A percentile compares a stretch with the other conserved stretches of the same genome.
Evolutionary conservation across 1,140 invertebrate genomes (phyloP).

Genomic region (Trichonephila clavipes): DNA sequence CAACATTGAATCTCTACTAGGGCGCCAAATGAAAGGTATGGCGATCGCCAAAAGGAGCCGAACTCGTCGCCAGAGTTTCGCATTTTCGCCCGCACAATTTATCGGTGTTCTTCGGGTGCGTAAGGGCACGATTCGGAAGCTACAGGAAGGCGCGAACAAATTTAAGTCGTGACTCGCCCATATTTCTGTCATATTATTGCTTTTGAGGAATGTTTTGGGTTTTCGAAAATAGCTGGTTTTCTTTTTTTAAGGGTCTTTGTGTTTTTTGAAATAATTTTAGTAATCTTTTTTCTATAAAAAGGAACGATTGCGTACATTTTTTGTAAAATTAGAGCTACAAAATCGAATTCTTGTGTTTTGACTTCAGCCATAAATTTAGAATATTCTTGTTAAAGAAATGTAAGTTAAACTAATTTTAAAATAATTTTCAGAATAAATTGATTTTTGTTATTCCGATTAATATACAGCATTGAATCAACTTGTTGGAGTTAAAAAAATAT

Average conservation of each 20-base stretch:
- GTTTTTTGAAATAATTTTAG: background rate
- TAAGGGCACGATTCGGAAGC: constrained; percentile 14
- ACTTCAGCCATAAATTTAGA: too few species aligned
- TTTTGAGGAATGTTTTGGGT: background rate
- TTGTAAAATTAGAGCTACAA: background rate
- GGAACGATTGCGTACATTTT: background rate
- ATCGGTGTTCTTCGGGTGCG: background rate
- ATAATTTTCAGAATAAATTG: too few species aligned
- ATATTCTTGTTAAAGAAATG: too few species aligned
- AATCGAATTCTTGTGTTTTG: background rate
- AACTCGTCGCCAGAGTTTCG: constrained; percentile 16
- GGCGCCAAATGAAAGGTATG: constrained; percentile 4
- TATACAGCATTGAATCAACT: too few species aligned
- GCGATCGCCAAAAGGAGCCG: constrained; percentile 9
- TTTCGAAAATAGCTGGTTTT: background rate
- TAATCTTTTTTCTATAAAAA: background rate
- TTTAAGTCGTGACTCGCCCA: background rate
- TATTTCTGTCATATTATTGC: constrained; percentile 14
- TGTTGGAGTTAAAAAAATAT: too few species aligned
- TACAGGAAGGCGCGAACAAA: background rate
- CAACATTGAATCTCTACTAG: constrained; percentile 42
- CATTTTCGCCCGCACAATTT: background rate
- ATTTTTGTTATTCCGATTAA: too few species aligned
- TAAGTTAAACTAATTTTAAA: too few species aligned
- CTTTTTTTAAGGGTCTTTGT: background rate